A percentile compares a stretch with the other conserved stretches of the same genome.
Evolutionary conservation across 53 echinoderm and acorn worm species (phyloP).

Genomic region (Apostichopus leukothele): DNA sequence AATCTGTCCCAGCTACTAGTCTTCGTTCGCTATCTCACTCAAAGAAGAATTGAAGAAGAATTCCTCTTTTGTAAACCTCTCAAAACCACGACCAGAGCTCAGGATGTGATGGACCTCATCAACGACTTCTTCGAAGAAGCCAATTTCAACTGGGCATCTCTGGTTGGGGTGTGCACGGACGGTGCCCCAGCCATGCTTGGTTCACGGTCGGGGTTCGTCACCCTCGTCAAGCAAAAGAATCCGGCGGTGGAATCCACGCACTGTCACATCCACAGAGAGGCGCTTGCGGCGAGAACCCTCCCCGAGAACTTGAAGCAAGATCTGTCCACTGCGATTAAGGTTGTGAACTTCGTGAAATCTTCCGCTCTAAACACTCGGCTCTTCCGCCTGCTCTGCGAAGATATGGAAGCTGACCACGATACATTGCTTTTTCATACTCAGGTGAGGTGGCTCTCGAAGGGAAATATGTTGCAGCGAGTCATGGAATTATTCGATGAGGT

Average conservation of each 20-base stretch:
- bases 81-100: neutral
- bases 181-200: neutral
- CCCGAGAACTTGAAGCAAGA: neutral
- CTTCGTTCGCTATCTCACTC: neutral
- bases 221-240: constrained; percentile 4
- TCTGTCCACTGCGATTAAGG: too few species aligned
- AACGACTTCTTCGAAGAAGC: neutral
- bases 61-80: neutral
- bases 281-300: neutral
- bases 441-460: neutral
- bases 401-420: neutral
- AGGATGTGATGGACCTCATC: too few species aligned
- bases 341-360: neutral
- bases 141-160: neutral
- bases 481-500: neutral
- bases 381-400: neutral
- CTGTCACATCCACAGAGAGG: neutral
- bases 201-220: neutral
- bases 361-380: neutral
- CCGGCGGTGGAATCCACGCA: neutral
- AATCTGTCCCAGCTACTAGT: neutral
- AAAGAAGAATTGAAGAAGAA: neutral
- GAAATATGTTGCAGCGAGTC: neutral
- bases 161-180: constrained; percentile 18
- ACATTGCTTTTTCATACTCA: neutral